A percentile compares a stretch with the other conserved stretches of the same genome.
phyloP scores from a whole-genome alignment of 1,140 invertebrate species.

The Calosoma granatense region DNA sequence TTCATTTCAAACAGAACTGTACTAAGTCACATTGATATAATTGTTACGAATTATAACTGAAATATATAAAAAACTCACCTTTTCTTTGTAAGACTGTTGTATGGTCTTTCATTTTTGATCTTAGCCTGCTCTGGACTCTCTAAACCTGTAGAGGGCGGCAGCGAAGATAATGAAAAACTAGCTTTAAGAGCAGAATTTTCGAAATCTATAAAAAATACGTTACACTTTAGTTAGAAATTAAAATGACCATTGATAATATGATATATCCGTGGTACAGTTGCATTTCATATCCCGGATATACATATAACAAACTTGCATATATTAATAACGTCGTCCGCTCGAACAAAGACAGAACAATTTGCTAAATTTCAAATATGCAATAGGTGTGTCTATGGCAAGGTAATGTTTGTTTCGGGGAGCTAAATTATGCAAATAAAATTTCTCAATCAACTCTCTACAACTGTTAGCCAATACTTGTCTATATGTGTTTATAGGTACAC shows the following conservation, averaged over 20 bases:
- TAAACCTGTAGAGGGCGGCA: constrained; percentile 33
- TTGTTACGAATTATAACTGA: neutral
- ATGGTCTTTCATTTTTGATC: constrained; percentile 42
- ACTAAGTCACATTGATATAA: neutral
- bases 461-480: too few relatives aligned
- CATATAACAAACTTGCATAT: constrained; percentile 7
- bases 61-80: constrained; percentile 28
- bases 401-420: neutral
- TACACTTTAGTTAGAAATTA: too few relatives aligned
- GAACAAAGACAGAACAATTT: neutral
- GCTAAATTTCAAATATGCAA: constrained; percentile 2
- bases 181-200: constrained; percentile 46
- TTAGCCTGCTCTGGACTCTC: constrained; percentile 42
- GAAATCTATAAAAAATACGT: constrained; percentile 38
- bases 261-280: neutral
- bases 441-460: too few relatives aligned
- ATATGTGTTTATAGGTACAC: neutral
- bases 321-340: constrained; percentile 7
- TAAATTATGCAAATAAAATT: too few relatives aligned
- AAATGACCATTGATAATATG: too few relatives aligned
- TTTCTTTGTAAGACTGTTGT: constrained; percentile 59
- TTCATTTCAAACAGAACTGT: constrained; percentile 15
- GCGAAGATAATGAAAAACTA: constrained; percentile 46
- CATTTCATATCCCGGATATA: constrained; percentile 5
- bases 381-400: neutral